Evolutionary conservation across 1,140 invertebrate genomes (phyloP).

Genomic region (Drosophila ironensis): DNA sequence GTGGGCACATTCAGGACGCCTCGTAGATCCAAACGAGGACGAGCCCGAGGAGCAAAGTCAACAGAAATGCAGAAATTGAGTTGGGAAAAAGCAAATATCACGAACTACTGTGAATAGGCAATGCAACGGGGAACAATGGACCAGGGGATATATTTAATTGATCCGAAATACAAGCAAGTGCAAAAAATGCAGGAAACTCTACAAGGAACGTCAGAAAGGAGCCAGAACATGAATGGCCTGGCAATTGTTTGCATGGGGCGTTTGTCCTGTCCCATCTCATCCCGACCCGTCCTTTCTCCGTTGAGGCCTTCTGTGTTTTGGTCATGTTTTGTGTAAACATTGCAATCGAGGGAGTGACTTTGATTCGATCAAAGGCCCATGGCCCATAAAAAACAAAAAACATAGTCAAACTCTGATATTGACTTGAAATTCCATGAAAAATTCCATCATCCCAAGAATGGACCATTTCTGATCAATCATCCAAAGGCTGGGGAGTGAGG

Average conservation of each 20-base stretch:
- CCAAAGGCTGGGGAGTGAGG: not conserved
- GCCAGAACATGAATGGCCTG: constrained; percentile 5
- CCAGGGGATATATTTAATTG: constrained; percentile 63
- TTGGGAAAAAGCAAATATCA: constrained; percentile 59
- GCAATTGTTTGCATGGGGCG: constrained; percentile 47
- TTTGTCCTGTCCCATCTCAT: constrained; percentile 58
- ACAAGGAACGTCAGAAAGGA: not conserved
- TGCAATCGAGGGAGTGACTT: constrained; percentile 15
- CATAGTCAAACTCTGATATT: constrained; percentile 15
- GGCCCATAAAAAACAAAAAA: constrained; percentile 56
- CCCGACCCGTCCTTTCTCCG: constrained; percentile 1
- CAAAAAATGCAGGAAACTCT: constrained; percentile 36
- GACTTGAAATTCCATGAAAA: constrained; percentile 42
- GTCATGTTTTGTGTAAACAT: constrained; percentile 73
- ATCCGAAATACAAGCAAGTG: constrained; percentile 79
- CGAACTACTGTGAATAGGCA: constrained; percentile 46
- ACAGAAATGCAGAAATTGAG: constrained; percentile 28
- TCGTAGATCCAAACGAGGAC: constrained; percentile 14
- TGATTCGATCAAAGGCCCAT: constrained; percentile 6
- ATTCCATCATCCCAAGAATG: constrained; percentile 20
- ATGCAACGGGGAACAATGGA: constrained; percentile 19
- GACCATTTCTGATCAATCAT: constrained; percentile 27
- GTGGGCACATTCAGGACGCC: constrained; percentile 62
- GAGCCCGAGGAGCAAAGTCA: constrained; percentile 39
- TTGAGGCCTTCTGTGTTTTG: constrained; percentile 21